Percentiles rank a stretch among this genome's conserved stretches.
phyloP scores from a whole-genome alignment of 2,113 vertebrate genomes.

The Pollimyrus isidori region DNA sequence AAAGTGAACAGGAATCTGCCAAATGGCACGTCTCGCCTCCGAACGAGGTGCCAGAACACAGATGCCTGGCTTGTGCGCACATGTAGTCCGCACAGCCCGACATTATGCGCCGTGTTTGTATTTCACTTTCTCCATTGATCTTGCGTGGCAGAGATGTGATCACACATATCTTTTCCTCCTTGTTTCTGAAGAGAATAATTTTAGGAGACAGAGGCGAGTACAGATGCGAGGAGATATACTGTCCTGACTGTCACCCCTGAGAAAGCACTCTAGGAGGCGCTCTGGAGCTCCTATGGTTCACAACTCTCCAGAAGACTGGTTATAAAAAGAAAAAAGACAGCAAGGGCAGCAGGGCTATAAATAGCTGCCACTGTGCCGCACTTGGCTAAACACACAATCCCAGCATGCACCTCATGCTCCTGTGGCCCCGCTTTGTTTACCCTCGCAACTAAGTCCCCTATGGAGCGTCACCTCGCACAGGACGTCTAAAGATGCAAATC shows the following conservation, averaged over 20 bases:
- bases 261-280: background rate
- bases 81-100: background rate
- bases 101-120: background rate
- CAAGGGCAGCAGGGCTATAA: background rate
- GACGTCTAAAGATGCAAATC: background rate
- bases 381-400: slow-evolving; percentile 9
- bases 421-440: background rate
- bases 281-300: background rate
- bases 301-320: background rate
- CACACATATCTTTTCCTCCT: background rate
- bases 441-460: background rate
- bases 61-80: background rate
- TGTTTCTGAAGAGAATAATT: background rate
- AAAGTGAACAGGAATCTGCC: background rate
- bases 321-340: background rate
- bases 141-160: background rate
- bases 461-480: background rate
- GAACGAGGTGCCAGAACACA: background rate
- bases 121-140: background rate
- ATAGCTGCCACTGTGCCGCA: background rate
- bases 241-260: background rate
- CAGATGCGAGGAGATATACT: background rate
- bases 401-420: background rate
- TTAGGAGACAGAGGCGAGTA: background rate
- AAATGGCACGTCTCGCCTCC: background rate